These are phyloP conservation scores for Diuraphis noxia DNA, from an alignment of 1,140 invertebrate genomes.

Conservation along the genomic window DNA sequence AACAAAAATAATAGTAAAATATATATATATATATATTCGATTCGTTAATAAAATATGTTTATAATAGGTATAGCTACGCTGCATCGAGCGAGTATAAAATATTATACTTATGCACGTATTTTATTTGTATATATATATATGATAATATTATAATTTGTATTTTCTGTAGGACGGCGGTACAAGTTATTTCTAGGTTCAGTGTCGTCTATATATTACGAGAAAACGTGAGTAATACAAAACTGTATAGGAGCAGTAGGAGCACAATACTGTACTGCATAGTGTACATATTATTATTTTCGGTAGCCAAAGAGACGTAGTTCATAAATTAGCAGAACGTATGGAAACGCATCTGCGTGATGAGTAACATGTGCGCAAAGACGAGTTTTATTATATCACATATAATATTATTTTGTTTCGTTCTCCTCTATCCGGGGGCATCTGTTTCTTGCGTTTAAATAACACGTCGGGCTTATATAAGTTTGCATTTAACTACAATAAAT, in stretches of 20 bases:
- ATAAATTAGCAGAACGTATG: conserved; percentile 26
- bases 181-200: background rate
- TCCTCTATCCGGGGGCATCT: background rate
- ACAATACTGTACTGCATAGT: background rate
- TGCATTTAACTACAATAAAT: background rate
- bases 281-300: conserved; percentile 2
- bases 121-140: too few species aligned
- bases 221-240: conserved; percentile 2
- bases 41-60: background rate
- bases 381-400: conserved; percentile 23
- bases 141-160: background rate
- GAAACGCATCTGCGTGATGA: conserved; percentile 29
- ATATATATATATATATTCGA: too few species aligned
- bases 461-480: background rate
- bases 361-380: conserved; percentile 35
- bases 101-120: background rate
- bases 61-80: background rate
- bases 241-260: too few species aligned
- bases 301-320: conserved; percentile 30
- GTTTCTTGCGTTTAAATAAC: conserved; percentile 25
- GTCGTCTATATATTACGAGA: background rate
- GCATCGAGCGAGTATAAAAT: background rate
- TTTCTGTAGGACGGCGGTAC: background rate
- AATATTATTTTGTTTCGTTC: conserved; percentile 19
- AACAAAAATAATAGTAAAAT: background rate